Evolutionary conservation across 2,113 vertebrate species (phyloP).

Genomic region (Euleptes europaea): DNA sequence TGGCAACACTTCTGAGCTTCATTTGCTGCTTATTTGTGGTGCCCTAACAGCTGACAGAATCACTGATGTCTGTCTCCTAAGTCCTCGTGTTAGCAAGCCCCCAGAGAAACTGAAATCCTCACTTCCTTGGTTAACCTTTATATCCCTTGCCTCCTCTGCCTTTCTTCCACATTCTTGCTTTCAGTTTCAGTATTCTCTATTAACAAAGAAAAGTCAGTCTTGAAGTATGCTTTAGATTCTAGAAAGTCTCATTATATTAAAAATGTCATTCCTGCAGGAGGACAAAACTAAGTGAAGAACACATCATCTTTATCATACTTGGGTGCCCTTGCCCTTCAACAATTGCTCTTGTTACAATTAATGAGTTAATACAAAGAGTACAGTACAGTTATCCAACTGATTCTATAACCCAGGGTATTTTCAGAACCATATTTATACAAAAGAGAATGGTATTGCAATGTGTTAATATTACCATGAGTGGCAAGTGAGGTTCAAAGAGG

Average conservation of each 20-base stretch:
- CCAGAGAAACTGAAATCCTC: background rate
- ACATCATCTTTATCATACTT: background rate
- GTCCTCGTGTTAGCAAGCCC: background rate
- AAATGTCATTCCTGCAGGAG: too few relatives aligned
- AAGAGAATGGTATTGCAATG: background rate
- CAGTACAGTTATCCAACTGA: background rate
- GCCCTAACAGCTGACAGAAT: background rate
- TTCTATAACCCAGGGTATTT: background rate
- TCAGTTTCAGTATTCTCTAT: background rate
- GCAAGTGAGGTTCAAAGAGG: background rate
- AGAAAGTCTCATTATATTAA: background rate
- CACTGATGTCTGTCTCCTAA: constrained; percentile 12
- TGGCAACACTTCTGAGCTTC: background rate
- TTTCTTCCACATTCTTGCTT: background rate
- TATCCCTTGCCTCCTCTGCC: background rate
- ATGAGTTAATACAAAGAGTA: background rate
- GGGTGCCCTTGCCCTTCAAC: background rate
- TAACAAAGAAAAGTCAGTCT: constrained; percentile 14
- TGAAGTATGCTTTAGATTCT: background rate
- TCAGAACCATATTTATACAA: background rate
- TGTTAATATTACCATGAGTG: background rate
- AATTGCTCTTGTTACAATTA: background rate
- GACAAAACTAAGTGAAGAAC: background rate
- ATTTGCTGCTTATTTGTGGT: background rate
- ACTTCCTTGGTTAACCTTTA: background rate